phyloP scores from a whole-genome alignment of 2,888 invertebrate species.

The Drosophila ustulata region DNA sequence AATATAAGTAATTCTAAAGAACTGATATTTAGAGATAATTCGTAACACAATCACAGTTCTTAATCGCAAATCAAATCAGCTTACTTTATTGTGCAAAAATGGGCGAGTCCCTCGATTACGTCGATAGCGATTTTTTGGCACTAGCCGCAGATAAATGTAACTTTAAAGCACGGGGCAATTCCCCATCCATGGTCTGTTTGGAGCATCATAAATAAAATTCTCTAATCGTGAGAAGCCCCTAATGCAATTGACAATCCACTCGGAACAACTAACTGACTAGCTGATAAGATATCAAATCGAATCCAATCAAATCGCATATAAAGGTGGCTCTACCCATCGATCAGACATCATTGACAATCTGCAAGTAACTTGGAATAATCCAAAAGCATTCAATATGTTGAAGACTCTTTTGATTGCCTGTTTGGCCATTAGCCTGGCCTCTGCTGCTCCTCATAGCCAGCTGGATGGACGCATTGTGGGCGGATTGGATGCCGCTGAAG shows the following conservation, averaged over 20 bases:
- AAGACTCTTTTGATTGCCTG: conserved; percentile 6
- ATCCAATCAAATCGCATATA: neutral
- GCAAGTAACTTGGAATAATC: neutral
- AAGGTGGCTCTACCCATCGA: neutral
- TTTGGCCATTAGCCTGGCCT: neutral
- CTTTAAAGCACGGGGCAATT: conserved; percentile 2
- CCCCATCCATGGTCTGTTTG: neutral
- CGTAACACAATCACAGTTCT: neutral
- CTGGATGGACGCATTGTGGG: conserved; percentile 18
- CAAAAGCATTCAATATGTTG: neutral
- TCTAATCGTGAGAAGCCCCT: conserved; percentile 3
- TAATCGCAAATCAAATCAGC: conserved; percentile 12
- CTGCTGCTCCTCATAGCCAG: conserved; percentile 7
- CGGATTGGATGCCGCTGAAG: conserved; percentile 1
- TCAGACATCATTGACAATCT: conserved; percentile 1
- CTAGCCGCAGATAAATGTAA: conserved; percentile 1
- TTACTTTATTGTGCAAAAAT: neutral
- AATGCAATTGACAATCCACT: neutral
- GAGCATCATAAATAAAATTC: conserved; percentile 1
- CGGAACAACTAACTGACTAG: neutral
- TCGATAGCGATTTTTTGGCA: neutral
- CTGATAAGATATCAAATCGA: neutral
- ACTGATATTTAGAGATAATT: neutral
- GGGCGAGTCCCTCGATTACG: conserved; percentile 3
- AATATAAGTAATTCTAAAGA: neutral